Evolutionary conservation across 2,888 invertebrate genomes (phyloP), one percentile per base, ranked within the genome.

Genomic region (Mythimna albipuncta): DNA sequence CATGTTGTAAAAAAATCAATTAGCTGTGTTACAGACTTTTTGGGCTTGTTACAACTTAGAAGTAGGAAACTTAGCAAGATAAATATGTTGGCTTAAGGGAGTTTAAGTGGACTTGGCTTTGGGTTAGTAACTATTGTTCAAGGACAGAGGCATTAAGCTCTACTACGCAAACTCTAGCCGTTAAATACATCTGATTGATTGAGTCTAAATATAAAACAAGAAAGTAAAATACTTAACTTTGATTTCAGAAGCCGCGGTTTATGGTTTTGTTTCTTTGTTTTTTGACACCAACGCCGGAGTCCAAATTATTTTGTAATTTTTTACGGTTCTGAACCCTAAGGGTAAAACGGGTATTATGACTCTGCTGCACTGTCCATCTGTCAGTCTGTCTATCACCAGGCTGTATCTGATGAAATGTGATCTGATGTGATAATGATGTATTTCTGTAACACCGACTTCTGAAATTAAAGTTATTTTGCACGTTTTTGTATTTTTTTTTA

Each of bases 1-100:
- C 64, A 47, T 50, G 61, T 59, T 70, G 75, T 62, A 62, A 77
- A 65, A 72, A 77, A 59, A 72, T 72, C 64, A 77, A 77, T 67
- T 80, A 69, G 38, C 41, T 68, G 69, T 68, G 35, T 50, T 52
- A 26, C 6, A 61, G 54, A 50, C 54, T 50, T 72, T 71, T 75
- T 68, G 13, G 59, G 71, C 75, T 59, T 59, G 41, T 44, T 64
- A 58, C 11, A 55, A 52, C 13, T 73, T 47, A 47, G 47, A 47
- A 47, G 16, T 63, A 64, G 19, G 21, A 41, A 38, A 38, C 38
- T 38, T 38, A 38, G 41, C 13, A 41, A 55, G 32, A 55, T 55
- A 75, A 44, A 35, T 67, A 70, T 47, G 10, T 71, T 67, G 64
- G n/a, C 55, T 67, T 67, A 11, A 9, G 3, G 19, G 16, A 54